Evolutionary conservation across 2,113 vertebrate species (phyloP), one percentile per base, ranked within the genome.

Genomic region (Eubucco bourcierii): DNA sequence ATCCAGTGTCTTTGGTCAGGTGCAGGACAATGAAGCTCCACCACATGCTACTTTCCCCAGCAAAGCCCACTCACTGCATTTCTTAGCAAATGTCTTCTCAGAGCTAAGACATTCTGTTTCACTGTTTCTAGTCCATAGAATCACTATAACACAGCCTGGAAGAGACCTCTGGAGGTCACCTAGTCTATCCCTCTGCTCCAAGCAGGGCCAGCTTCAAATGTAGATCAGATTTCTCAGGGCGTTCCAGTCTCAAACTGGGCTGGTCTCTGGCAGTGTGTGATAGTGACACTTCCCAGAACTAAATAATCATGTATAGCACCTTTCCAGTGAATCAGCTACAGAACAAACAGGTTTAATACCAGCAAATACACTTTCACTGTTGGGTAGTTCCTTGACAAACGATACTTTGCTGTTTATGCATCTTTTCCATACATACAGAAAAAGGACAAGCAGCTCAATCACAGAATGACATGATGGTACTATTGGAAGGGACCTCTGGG

Each of bases 151-250:
- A 74, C 76, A 80, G 47, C 12, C 82, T 91, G 60, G 31, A 91
- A 88, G 31, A 33, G 61, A 88, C 44, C 64, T 85, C 82, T 95
- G 76, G 72, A 94, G 72, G 85, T 94, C 90, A 93, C 33, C 37
- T 74, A 67, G 52, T 71, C 31, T 50, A 74, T 31, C 33, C 33
- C 0, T 4, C 72, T 67, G 21, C 65, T 90, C 58, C 70, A 77
- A 64, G 53, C 79, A 66, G 27, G 46, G 68, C 60, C 65, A 75
- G 5, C 60, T 95, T 95, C 79, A 90, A 78, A 88, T 4, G 7
- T 34, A 95, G 87, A 93, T 96, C 93, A 72, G 76, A 85, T 95
- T 93, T 95, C 95, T 93, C 80, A 56, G 84, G 28, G 41, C 12
- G 9, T 93, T 94, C 68, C 68, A 58, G 47, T 80, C 72, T 93